These are phyloP conservation scores for Willisornis vidua DNA, from an alignment of 2,113 vertebrate genomes.

Conservation along the genomic window DNA sequence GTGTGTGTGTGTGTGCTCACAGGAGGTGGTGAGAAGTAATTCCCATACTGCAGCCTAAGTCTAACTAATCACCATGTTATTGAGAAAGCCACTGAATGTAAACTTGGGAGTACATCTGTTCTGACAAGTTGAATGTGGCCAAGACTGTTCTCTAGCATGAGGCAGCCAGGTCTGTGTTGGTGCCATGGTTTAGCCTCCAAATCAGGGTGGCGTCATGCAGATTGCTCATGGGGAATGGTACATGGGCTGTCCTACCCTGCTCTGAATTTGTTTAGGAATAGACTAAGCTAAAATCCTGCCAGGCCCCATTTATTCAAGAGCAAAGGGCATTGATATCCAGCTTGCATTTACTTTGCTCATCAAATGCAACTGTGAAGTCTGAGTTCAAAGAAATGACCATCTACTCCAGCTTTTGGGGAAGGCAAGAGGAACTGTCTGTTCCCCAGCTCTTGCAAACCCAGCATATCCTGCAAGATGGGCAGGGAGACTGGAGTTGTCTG, in stretches of 20 bases:
- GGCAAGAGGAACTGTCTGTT: not conserved
- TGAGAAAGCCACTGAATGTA: not conserved
- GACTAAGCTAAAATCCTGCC: not conserved
- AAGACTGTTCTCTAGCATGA: not conserved
- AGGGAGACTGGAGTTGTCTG: rapidly evolving
- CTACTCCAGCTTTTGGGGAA: not conserved
- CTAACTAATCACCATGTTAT: not conserved
- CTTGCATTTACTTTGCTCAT: not conserved
- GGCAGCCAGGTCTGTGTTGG: not conserved
- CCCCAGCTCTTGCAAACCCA: not conserved
- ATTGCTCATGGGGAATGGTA: not conserved
- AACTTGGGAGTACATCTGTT: not conserved
- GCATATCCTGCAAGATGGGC: not conserved
- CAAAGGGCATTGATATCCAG: not conserved
- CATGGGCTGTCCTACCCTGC: not conserved
- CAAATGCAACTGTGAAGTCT: not conserved
- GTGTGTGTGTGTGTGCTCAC: not conserved
- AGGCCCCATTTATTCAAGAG: not conserved
- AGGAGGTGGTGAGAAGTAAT: not conserved
- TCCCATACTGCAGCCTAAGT: not conserved
- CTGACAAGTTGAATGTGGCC: not conserved
- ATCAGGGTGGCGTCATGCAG: not conserved
- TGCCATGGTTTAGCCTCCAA: not conserved
- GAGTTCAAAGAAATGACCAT: not conserved
- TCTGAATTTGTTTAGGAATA: not conserved